Base-by-base conservation (phyloP, 2,113 vertebrate species). In the Calyptommatus sinebrachiatus region DNA sequence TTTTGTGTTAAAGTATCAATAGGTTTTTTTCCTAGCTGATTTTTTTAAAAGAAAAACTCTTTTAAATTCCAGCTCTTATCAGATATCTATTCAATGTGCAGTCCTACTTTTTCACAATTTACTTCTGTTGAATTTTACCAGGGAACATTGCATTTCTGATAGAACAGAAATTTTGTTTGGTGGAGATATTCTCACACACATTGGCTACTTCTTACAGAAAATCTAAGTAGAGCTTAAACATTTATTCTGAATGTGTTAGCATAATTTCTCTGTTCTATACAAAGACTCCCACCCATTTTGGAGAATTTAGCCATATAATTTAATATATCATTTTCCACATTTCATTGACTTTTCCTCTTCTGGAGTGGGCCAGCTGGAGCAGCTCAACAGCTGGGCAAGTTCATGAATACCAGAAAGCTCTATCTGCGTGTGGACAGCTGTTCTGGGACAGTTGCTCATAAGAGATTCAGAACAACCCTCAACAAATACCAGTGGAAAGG, bases 111-210 rank as follows among this genome's bases (percentile, higher is more conserved):
- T 1, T 63, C 21, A n/a, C 68, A 76, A 21, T 26, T 5, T 7
- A 18, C 78, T 85, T 57, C 8, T 29, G 57, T 57, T 60, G 73
- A 71, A 80, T 89, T 88, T 89, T 87, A 53, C 46, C 79, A 67
- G 11, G 2, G 2, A 75, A 83, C 0, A 0, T 83, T 85, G 80
- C 46, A 8, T 89, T 87, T 90, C 69, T 82, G 74, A 71, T 79
- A 50, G 83, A 87, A 26, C 63, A 84, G 83, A 84, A 70, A 61
- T 26, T n/a, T 76, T 20, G 69, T 2, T 14, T 79, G 77, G 21
- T 22, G 84, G 53, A 82, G 81, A 1, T 60, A 72, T 88, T 85
- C 70, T 83, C 57, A 46, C 14, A 79, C 14, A 16, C 81, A 71
- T 82, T 84, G 84, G 84, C 3, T 80, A 66, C 16, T 29, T 66